Evolutionary conservation across 1,140 invertebrate genomes (phyloP).

Genomic region (Polypedilum pembai): DNA sequence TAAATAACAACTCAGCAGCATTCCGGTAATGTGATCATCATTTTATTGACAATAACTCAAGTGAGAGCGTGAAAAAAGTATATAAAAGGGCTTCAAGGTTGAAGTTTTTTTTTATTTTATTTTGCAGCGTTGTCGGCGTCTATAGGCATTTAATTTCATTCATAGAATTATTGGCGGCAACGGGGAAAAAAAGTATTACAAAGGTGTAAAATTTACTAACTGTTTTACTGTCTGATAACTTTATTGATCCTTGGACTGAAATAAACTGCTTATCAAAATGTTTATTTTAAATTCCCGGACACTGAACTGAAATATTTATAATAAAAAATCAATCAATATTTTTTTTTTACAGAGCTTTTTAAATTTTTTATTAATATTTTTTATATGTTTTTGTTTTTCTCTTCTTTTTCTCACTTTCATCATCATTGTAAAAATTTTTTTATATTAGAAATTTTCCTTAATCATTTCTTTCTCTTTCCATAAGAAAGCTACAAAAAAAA

Average conservation of each 20-base stretch:
- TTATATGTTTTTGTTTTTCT: slow-evolving; percentile 3
- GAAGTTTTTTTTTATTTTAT: not conserved
- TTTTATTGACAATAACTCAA: not conserved
- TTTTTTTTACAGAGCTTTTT: slow-evolving; percentile 5
- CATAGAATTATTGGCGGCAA: not conserved
- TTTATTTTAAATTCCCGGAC: no score
- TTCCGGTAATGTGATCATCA: not conserved
- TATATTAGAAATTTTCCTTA: not conserved
- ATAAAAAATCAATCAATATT: not conserved
- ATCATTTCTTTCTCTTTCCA: slow-evolving; percentile 1
- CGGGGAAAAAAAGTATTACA: no score
- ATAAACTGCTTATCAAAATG: no score
- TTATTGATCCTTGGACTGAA: no score
- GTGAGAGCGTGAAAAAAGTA: not conserved
- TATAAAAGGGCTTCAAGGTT: slow-evolving; percentile 6
- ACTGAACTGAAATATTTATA: no score
- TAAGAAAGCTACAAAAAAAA: not conserved
- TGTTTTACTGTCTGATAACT: no score
- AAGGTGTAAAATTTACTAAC: no score
- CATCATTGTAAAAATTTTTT: slow-evolving; percentile 12
- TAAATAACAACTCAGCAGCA: not conserved
- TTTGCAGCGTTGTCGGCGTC: not conserved
- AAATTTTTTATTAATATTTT: slow-evolving; percentile 15
- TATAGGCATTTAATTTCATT: not conserved
- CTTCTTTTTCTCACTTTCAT: not conserved